These are phyloP conservation scores for Hipposideros larvatus DNA, from an alignment of 2,797 vertebrate genomes.

Conservation along the genomic window DNA sequence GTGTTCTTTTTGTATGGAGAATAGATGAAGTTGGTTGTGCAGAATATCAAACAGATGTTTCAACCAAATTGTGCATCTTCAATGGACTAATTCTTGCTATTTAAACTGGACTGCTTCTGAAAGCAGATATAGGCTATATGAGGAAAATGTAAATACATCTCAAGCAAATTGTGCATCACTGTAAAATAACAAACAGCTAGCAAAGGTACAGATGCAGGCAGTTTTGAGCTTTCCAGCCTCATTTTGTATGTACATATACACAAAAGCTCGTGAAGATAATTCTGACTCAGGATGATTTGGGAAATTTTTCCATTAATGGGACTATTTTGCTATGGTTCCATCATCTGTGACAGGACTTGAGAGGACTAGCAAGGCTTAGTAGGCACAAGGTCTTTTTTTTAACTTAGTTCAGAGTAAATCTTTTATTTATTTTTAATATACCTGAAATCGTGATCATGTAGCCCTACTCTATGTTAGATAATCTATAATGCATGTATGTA, in stretches of 20 bases:
- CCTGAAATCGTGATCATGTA: background rate
- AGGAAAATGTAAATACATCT: conserved; percentile 75
- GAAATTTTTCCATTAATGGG: conserved; percentile 51
- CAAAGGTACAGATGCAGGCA: conserved; percentile 77
- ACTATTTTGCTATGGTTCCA: background rate
- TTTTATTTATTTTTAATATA: background rate
- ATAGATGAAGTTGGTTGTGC: conserved; percentile 77
- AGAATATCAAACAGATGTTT: conserved; percentile 84
- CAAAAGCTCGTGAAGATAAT: conserved; percentile 64
- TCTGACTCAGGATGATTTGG: conserved; percentile 71
- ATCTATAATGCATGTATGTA: background rate
- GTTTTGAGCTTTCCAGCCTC: conserved; percentile 67
- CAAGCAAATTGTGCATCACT: conserved; percentile 70
- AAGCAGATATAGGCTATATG: conserved; percentile 70
- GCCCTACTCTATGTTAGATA: background rate
- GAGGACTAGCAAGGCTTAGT: background rate
- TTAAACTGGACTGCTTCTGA: conserved; percentile 80
- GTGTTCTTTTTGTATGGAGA: conserved; percentile 79
- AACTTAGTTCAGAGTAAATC: conserved; percentile 15
- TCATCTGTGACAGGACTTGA: conserved; percentile 41
- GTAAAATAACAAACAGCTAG: conserved; percentile 75
- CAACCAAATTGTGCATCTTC: conserved; percentile 73
- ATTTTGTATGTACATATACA: conserved; percentile 72
- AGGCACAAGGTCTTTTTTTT: background rate
- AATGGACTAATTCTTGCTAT: conserved; percentile 79